phyloP scores from a whole-genome alignment of 1,140 invertebrate species.

The Drosophila pandora region DNA sequence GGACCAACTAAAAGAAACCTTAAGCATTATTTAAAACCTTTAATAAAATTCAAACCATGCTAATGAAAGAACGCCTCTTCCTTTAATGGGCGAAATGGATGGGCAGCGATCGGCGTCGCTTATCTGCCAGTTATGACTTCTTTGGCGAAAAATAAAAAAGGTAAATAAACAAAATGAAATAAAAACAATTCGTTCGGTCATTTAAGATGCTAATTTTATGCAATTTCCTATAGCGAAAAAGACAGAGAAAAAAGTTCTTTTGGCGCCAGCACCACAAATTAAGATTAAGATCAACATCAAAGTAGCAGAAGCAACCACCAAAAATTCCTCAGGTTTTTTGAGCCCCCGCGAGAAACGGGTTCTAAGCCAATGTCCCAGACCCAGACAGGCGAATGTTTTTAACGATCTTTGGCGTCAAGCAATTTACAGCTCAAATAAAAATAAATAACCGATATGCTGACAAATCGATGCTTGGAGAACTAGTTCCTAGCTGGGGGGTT shows the following conservation, averaged over 20 bases:
- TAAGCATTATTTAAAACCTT: no score
- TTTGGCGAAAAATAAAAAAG: slow-evolving; percentile 37
- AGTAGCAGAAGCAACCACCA: slow-evolving; percentile 36
- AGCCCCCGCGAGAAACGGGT: slow-evolving; percentile 43
- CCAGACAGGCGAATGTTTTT: slow-evolving; percentile 49
- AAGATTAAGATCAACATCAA: slow-evolving; percentile 79
- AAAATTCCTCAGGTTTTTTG: slow-evolving; percentile 46
- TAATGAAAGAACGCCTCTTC: slow-evolving; percentile 33
- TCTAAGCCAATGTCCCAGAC: slow-evolving; percentile 32
- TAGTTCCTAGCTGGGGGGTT: slow-evolving; percentile 30
- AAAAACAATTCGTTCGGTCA: slow-evolving; percentile 52
- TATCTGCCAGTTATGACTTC: slow-evolving; percentile 37
- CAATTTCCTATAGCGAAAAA: slow-evolving; percentile 34
- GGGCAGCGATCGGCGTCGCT: slow-evolving; percentile 9
- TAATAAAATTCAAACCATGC: slow-evolving; percentile 15
- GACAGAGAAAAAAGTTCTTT: slow-evolving; percentile 41
- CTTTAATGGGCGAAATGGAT: not conserved
- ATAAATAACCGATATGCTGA: slow-evolving; percentile 63
- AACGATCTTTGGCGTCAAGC: slow-evolving; percentile 72
- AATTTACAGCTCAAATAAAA: slow-evolving; percentile 76
- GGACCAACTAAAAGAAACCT: no score
- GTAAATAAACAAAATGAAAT: slow-evolving; percentile 47
- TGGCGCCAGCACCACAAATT: slow-evolving; percentile 78
- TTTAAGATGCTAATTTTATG: slow-evolving; percentile 68
- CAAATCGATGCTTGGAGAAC: slow-evolving; percentile 66